phyloP scores from a whole-genome alignment of 2,888 invertebrate genomes.

The Mythimna impura region DNA sequence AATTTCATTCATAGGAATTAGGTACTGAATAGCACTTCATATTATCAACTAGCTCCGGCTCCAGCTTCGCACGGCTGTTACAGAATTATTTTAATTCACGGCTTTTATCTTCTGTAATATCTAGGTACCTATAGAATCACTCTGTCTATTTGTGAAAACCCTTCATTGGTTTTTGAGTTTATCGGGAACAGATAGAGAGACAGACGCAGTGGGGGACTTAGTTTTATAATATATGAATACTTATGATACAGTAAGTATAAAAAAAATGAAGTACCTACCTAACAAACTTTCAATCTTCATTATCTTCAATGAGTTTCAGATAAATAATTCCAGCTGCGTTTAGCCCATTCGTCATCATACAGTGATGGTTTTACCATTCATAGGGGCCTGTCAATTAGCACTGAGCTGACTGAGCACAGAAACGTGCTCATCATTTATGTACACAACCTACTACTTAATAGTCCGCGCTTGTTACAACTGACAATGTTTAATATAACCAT shows the following conservation, averaged over 20 bases:
- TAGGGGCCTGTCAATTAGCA: slow-evolving; percentile 20
- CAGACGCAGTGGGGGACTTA: no score
- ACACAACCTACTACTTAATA: slow-evolving; percentile 19
- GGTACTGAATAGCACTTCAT: background rate
- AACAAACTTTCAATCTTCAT: background rate
- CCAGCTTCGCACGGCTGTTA: no score
- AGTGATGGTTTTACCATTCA: slow-evolving; percentile 7
- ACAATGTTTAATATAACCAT: background rate
- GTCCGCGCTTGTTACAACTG: slow-evolving; percentile 4
- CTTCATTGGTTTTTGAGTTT: no score
- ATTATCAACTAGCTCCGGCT: no score
- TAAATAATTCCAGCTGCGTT: slow-evolving; percentile 12
- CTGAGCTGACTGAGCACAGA: background rate
- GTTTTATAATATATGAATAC: no score
- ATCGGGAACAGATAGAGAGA: no score
- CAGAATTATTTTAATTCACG: no score
- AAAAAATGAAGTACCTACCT: no score
- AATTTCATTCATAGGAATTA: background rate
- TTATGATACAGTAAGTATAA: no score
- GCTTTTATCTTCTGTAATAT: no score
- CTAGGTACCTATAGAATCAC: no score
- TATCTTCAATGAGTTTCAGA: background rate
- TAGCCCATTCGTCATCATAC: slow-evolving; percentile 20
- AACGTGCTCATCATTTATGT: slow-evolving; percentile 22
- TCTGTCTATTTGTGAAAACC: no score